Evolutionary conservation across 2,113 vertebrate genomes (phyloP).

Genomic region (Panurus biarmicus): DNA sequence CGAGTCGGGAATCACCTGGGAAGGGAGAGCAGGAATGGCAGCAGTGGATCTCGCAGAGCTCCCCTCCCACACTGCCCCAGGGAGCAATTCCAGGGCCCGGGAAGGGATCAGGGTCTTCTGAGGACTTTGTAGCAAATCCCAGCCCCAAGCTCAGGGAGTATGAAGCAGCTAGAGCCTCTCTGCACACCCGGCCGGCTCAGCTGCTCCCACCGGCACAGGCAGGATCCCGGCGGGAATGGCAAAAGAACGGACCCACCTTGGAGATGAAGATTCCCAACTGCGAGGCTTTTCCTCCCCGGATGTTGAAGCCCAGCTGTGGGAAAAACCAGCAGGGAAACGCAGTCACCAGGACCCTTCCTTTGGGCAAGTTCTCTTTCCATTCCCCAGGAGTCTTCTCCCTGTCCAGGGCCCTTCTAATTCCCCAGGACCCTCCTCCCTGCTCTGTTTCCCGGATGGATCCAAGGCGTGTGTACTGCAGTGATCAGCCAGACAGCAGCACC

Average conservation of each 20-base stretch:
- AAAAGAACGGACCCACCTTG: slow-evolving; percentile 75
- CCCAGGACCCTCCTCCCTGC: not conserved
- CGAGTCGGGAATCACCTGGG: slow-evolving; percentile 92
- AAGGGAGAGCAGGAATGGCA: not conserved
- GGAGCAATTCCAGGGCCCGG: not conserved
- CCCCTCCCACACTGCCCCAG: not conserved
- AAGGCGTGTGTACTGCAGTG: not conserved
- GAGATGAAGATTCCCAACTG: slow-evolving; percentile 98
- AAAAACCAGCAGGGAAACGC: not conserved
- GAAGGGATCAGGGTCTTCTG: not conserved
- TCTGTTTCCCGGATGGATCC: not conserved
- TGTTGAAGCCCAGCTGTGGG: slow-evolving; percentile 92
- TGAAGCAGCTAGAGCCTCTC: not conserved
- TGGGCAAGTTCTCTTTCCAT: not conserved
- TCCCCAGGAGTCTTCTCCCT: not conserved
- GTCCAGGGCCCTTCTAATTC: not conserved
- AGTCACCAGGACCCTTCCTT: not conserved
- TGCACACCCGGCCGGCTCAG: not conserved
- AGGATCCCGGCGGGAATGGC: fast-evolving
- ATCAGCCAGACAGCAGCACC: not conserved
- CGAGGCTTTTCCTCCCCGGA: slow-evolving; percentile 94
- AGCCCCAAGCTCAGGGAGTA: not conserved
- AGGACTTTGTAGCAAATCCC: not conserved
- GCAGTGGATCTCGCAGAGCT: not conserved
- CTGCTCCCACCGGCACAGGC: not conserved